Conservation (phyloP, 1,140 invertebrate genomes). For the Trissolcus basalis region DNA sequence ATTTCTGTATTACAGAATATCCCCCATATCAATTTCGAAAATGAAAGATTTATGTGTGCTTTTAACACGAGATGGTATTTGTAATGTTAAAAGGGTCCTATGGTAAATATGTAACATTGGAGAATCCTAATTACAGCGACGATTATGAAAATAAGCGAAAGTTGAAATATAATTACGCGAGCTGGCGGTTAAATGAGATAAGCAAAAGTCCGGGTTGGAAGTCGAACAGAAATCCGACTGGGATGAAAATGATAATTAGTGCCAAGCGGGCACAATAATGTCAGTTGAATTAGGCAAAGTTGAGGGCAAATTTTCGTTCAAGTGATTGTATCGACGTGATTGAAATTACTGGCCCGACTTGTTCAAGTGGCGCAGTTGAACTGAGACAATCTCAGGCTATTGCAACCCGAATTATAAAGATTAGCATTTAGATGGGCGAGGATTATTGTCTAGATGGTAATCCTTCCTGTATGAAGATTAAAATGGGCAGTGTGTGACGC, state of each 20-base stretch:
- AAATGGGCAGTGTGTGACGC: conserved; percentile 36
- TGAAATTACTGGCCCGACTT: conserved; percentile 9
- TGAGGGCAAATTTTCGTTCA: conserved; percentile 4
- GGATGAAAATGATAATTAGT: conserved; percentile 21
- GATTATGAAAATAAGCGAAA: too few relatives aligned
- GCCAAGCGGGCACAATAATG: not conserved
- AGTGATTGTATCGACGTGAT: not conserved
- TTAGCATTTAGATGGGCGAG: conserved; percentile 48
- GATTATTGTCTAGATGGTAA: conserved; percentile 51
- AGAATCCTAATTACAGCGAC: too few relatives aligned
- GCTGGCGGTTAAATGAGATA: not conserved
- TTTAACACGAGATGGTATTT: too few relatives aligned
- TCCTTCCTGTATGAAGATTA: conserved; percentile 41
- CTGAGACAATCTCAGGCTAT: conserved; percentile 13
- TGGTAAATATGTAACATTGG: too few relatives aligned
- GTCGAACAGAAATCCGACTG: not conserved
- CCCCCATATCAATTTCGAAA: too few relatives aligned
- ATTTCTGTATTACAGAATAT: too few relatives aligned
- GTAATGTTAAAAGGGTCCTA: too few relatives aligned
- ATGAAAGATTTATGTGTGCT: too few relatives aligned
- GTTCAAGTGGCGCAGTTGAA: conserved; percentile 18
- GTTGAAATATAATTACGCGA: too few relatives aligned
- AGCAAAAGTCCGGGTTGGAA: not conserved
- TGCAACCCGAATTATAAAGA: conserved; percentile 28
- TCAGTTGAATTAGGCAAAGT: conserved; percentile 7